Evolutionary conservation across 53 echinoderm and acorn worm species (phyloP).

Genomic region (Echinometra lucunter): DNA sequence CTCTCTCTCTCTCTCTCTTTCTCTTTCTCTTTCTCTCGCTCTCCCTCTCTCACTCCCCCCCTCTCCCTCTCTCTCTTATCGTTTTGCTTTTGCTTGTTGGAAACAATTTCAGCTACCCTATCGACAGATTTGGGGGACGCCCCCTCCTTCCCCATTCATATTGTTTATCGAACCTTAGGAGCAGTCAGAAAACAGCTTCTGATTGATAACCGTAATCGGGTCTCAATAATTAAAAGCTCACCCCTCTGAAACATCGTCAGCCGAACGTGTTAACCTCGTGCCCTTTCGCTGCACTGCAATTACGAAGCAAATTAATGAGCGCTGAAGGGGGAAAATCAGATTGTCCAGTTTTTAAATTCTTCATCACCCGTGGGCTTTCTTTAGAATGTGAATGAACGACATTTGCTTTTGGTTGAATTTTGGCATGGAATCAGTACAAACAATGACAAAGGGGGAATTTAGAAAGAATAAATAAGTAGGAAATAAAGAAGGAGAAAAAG

Average conservation of each 20-base stretch:
- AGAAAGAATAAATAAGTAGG: no score
- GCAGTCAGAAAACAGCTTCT: not conserved
- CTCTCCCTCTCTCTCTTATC: no score
- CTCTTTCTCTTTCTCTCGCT: no score
- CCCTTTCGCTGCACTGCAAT: slow-evolving; percentile 11
- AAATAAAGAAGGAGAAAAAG: no score
- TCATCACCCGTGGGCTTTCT: no score
- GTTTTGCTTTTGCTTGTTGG: not conserved
- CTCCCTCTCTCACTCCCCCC: no score
- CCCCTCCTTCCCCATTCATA: not conserved
- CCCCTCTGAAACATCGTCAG: not conserved
- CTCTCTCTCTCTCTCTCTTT: no score
- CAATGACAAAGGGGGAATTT: no score
- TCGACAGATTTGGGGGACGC: not conserved
- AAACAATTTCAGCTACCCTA: not conserved
- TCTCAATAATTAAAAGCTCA: slow-evolving; percentile 31
- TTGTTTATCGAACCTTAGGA: not conserved
- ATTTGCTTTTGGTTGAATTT: no score
- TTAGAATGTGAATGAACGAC: no score
- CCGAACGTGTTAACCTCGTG: not conserved
- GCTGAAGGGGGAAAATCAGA: not conserved
- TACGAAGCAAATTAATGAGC: slow-evolving; percentile 1
- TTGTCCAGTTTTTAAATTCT: not conserved
- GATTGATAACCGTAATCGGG: slow-evolving; percentile 3
- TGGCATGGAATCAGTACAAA: no score